phyloP scores from a whole-genome alignment of 2,113 vertebrate genomes.

The Podarcis muralis region DNA sequence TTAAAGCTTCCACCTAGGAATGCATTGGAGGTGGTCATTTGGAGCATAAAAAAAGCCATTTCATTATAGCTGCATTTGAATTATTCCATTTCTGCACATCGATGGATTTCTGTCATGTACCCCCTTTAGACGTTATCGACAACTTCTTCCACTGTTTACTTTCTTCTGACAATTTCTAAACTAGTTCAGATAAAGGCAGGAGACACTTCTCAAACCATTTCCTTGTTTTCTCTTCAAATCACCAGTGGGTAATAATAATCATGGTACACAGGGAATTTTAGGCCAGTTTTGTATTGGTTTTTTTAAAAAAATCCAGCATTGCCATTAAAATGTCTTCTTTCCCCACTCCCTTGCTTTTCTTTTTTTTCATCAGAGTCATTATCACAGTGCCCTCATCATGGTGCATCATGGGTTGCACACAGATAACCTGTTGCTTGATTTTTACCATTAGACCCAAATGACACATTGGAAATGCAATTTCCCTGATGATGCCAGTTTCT shows the following conservation, averaged over 20 bases:
- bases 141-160: not conserved
- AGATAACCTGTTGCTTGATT: rapidly evolving
- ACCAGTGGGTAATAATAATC: not conserved
- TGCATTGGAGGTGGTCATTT: not conserved
- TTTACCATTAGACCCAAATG: not conserved
- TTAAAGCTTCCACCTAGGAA: too few relatives aligned
- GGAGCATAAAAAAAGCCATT: not conserved
- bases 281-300: not conserved
- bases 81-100: not conserved
- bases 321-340: not conserved
- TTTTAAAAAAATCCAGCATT: not conserved
- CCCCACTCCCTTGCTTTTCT: not conserved
- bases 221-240: not conserved
- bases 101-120: not conserved
- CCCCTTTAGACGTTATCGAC: not conserved
- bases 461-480: not conserved
- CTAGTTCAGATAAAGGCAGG: not conserved
- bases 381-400: not conserved
- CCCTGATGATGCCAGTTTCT: rapidly evolving
- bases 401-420: not conserved
- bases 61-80: not conserved
- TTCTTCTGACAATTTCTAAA: not conserved
- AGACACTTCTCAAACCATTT: not conserved
- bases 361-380: not conserved
- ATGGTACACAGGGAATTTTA: not conserved